These are phyloP conservation scores for Python bivittatus DNA, from an alignment of 2,113 vertebrate species.

Conservation along the genomic window DNA sequence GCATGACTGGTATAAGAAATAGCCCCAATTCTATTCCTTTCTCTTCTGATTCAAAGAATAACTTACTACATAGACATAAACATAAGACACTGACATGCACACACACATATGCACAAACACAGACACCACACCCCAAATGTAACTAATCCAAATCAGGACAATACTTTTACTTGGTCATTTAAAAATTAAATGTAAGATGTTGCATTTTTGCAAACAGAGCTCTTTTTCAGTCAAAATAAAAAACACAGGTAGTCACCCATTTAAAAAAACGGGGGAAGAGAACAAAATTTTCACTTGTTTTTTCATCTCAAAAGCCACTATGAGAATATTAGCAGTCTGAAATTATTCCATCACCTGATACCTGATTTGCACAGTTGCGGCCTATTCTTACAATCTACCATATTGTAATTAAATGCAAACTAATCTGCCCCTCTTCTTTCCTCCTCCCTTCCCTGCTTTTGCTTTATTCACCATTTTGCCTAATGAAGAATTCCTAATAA, in stretches of 20 bases:
- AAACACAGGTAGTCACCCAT: no score
- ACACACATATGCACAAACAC: neutral
- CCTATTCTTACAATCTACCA: neutral
- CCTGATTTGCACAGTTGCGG: neutral
- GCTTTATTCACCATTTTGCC: neutral
- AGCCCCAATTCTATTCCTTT: no score
- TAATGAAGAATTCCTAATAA: neutral
- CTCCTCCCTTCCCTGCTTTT: neutral
- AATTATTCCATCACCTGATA: neutral
- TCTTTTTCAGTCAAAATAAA: no score
- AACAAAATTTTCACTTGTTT: neutral
- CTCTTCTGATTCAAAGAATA: neutral
- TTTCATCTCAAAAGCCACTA: neutral
- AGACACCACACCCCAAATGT: neutral
- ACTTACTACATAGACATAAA: neutral
- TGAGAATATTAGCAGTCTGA: neutral
- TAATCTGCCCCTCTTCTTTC: neutral
- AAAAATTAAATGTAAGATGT: neutral
- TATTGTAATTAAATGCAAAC: neutral
- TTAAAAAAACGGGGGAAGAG: neutral
- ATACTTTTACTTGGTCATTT: neutral
- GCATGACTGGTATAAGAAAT: neutral
- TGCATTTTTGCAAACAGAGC: neutral
- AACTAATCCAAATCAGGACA: neutral
- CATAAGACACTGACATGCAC: neutral